Conservation (phyloP, 2,888 invertebrate species). For the Ormyrus rosae region DNA sequence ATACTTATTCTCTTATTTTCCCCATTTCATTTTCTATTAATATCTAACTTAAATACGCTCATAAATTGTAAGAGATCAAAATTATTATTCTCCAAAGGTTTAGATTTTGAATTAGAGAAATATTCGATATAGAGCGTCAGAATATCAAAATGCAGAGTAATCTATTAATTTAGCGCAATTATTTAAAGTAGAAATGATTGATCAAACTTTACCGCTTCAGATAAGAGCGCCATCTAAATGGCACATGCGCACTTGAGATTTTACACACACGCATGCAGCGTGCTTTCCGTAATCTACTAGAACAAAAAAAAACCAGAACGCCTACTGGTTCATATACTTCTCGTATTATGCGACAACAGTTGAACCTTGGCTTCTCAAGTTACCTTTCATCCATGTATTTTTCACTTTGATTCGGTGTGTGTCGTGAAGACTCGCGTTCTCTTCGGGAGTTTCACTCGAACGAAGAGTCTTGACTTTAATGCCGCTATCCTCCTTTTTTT, state of each 20-base stretch:
- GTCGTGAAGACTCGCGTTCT: neutral
- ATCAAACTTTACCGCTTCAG: neutral
- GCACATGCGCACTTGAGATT: neutral
- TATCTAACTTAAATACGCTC: no score
- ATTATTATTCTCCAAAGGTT: no score
- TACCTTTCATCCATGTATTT: slow-evolving; percentile 14
- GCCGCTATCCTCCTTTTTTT: slow-evolving; percentile 23
- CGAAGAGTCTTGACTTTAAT: slow-evolving; percentile 7
- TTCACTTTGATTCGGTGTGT: slow-evolving; percentile 20
- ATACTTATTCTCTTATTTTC: no score
- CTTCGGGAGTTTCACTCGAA: neutral
- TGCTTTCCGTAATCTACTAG: neutral
- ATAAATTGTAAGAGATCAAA: no score
- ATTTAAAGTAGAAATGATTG: neutral
- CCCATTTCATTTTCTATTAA: no score
- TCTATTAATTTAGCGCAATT: no score
- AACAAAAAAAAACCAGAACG: neutral
- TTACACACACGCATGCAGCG: slow-evolving; percentile 2
- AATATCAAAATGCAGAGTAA: no score
- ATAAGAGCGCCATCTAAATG: slow-evolving; percentile 10
- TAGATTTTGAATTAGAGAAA: no score
- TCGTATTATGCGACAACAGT: slow-evolving; percentile 22
- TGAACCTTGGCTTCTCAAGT: slow-evolving; percentile 27
- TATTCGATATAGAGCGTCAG: no score
- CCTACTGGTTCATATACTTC: neutral